Base-by-base conservation (phyloP, 1,140 invertebrate genomes). In the Bradynema listronoti region DNA sequence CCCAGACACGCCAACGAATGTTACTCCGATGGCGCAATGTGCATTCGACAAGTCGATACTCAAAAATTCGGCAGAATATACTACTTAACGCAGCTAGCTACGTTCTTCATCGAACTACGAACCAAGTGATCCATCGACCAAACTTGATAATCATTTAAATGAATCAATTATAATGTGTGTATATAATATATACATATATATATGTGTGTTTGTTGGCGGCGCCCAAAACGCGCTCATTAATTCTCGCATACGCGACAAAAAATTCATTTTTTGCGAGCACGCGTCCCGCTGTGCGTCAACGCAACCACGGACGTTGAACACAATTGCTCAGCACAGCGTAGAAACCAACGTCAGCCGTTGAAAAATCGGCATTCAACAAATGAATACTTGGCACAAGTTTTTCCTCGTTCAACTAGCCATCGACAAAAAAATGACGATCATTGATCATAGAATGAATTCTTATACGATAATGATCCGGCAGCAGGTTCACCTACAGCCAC, bases 401-500 rank as follows among this genome's bases (percentile, higher is more conserved):
- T n/a, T n/a, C n/a, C n/a, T n/a, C n/a, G n/a, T n/a, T n/a, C n/a
- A n/a, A n/a, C n/a, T n/a, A n/a, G n/a, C n/a, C n/a, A n/a, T n/a
- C n/a, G n/a, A n/a, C n/a, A n/a, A n/a, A n/a, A n/a, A n/a, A 59
- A 22, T 41, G 57, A 52, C 56, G 56, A 60, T 58, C 30, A 16
- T 50, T 22, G 16, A 30, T 27, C 30, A n/a, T 51, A 27, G 42
- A 43, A 43, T 43, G 27, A 51, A 29, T 30, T 27, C 27, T n/a
- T 19, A 39, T 58, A 43, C 69, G 64, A 16, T 72, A 74, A 87
- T 87, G 85, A 87, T 87, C 86, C 86, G 85, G 86, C 85, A 85
- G 85, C 85, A 86, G 85, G 85, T 88, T 88, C 85, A 86, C 85
- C 85, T 86, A 87, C 86, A 84, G 85, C 86, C 86, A 87, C 85